Percentiles rank a stretch among this genome's conserved stretches.
Conservation (phyloP, 2,888 invertebrate species). For the Anagyrus pseudococci region DNA sequence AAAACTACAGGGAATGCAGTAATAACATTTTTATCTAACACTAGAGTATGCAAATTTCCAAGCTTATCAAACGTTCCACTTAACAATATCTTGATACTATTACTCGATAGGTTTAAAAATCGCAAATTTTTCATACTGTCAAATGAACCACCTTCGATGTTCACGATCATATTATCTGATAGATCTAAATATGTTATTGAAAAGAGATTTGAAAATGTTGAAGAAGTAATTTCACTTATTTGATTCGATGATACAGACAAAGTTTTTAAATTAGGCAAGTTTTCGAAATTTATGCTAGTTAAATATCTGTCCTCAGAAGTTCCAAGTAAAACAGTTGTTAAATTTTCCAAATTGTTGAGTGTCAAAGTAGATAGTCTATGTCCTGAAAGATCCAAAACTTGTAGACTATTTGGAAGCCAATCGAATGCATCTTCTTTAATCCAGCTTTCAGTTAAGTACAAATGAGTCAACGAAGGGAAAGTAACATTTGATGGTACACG, state of each 20-base stretch:
- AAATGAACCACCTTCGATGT: slow-evolving; percentile 8
- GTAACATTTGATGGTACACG: background rate
- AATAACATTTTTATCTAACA: slow-evolving; percentile 20
- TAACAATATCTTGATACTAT: slow-evolving; percentile 4
- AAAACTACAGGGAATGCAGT: background rate
- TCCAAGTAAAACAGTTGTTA: background rate
- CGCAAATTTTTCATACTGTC: slow-evolving; percentile 19
- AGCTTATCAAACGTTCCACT: slow-evolving; percentile 7
- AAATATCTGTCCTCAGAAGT: background rate
- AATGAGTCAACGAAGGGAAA: slow-evolving; percentile 16
- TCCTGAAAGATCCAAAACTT: slow-evolving; percentile 23
- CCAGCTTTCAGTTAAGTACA: slow-evolving; percentile 9
- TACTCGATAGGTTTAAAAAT: slow-evolving; percentile 22
- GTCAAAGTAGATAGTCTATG: background rate
- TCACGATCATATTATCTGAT: slow-evolving; percentile 8
- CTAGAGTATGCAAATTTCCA: slow-evolving; percentile 3
- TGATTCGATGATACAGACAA: slow-evolving; percentile 12
- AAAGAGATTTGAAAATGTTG: slow-evolving; percentile 2
- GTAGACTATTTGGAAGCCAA: slow-evolving; percentile 15
- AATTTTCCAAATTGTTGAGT: slow-evolving; percentile 9
- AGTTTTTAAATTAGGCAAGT: slow-evolving; percentile 16
- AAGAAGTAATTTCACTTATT: background rate
- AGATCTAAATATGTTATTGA: slow-evolving; percentile 24
- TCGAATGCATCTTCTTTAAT: background rate
- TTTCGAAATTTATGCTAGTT: background rate